Conservation (phyloP, 2,888 invertebrate genomes). For the Nemotelus pantherinus region DNA sequence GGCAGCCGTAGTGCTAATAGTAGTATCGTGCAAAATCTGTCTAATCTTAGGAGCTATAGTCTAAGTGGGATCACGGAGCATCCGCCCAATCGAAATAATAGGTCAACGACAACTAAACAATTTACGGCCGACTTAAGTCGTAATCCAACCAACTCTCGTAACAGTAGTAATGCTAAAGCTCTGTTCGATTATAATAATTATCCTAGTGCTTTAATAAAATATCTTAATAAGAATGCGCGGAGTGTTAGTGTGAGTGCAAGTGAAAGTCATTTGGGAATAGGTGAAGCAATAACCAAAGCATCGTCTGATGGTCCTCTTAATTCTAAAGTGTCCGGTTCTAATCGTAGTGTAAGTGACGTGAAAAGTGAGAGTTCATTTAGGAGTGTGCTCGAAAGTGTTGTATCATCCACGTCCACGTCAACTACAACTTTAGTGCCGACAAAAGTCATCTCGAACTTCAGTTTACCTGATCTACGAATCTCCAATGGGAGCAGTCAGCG, state of each 20-base stretch:
- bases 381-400: background rate
- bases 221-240: slow-evolving; percentile 1
- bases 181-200: slow-evolving; percentile 20
- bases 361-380: background rate
- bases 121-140: background rate
- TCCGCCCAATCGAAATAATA: background rate
- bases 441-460: too few relatives aligned
- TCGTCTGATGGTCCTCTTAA: background rate
- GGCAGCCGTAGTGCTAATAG: background rate
- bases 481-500: too few relatives aligned
- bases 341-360: slow-evolving; percentile 15
- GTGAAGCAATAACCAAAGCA: background rate
- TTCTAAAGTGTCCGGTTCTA: background rate
- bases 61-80: background rate
- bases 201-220: slow-evolving; percentile 2
- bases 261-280: background rate
- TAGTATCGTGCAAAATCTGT: background rate
- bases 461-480: too few relatives aligned
- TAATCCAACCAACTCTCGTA: too few relatives aligned
- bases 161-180: background rate
- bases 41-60: background rate
- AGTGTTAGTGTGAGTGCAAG: slow-evolving; percentile 27
- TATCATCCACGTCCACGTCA: background rate
- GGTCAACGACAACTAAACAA: background rate
- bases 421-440: background rate